Percentiles rank a stretch among this genome's conserved stretches.
These are phyloP conservation scores for Telmatochromis sp. DNA, from an alignment of 2,113 vertebrate species.

Conservation along the genomic window DNA sequence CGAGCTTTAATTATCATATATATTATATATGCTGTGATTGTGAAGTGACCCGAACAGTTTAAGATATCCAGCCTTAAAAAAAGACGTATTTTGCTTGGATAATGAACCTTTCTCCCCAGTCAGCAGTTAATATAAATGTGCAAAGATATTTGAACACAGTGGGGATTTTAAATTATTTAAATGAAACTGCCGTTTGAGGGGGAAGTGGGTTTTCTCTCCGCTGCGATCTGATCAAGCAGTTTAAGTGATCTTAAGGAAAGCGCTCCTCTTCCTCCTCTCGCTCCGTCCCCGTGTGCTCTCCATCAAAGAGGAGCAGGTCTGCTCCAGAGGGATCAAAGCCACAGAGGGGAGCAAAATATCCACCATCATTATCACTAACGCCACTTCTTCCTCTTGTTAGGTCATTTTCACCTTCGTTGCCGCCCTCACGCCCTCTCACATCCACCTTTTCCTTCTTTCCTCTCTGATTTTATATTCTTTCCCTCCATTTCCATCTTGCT, in stretches of 20 bases:
- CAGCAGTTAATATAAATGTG: background rate
- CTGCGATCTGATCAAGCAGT: background rate
- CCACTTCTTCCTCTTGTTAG: background rate
- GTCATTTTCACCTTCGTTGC: background rate
- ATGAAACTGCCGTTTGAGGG: background rate
- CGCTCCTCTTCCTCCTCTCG: background rate
- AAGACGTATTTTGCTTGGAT: background rate
- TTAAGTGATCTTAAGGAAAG: background rate
- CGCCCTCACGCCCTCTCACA: background rate
- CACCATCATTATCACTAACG: background rate
- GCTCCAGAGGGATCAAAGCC: background rate
- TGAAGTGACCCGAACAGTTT: background rate
- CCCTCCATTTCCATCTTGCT: no score
- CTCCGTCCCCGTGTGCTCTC: background rate
- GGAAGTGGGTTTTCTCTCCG: background rate
- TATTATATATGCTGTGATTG: background rate
- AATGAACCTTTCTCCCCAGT: background rate
- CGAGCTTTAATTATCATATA: background rate
- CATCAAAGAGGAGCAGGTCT: background rate
- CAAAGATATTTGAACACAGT: background rate
- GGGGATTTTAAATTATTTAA: background rate
- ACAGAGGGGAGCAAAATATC: background rate
- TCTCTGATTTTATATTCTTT: background rate
- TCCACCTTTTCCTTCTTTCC: background rate
- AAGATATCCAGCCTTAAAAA: background rate